These are phyloP conservation scores for Rhamphomyia laevipes DNA, from an alignment of 2,888 invertebrate species.

Conservation along the genomic window DNA sequence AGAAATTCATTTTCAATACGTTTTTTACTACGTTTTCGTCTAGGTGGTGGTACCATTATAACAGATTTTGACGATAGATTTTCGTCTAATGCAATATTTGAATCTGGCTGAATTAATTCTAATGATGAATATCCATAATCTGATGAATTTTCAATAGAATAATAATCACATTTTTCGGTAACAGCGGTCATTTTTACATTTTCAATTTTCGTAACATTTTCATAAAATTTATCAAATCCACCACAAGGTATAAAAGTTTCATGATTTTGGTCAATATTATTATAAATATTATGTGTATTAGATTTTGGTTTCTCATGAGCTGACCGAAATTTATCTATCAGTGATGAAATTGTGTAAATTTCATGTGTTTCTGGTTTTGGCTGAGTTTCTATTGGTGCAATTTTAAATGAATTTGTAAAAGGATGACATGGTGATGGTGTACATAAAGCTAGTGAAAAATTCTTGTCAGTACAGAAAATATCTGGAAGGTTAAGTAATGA, in stretches of 20 bases:
- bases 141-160: too few relatives aligned
- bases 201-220: neutral
- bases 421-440: too few relatives aligned
- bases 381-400: too few relatives aligned
- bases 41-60: neutral
- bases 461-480: too few relatives aligned
- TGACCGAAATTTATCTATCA: slow-evolving; percentile 10
- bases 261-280: slow-evolving; percentile 10
- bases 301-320: too few relatives aligned
- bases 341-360: slow-evolving; percentile 15
- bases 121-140: neutral
- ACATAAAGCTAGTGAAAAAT: too few relatives aligned
- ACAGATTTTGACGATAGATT: neutral
- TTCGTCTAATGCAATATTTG: neutral
- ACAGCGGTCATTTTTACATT: neutral
- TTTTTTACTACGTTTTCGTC: neutral
- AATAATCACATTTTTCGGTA: neutral
- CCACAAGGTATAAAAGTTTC: slow-evolving; percentile 14
- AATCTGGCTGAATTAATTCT: neutral
- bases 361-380: slow-evolving; percentile 9
- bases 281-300: neutral
- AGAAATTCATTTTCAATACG: neutral
- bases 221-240: neutral
- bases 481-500: too few relatives aligned
- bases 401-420: too few relatives aligned